phyloP scores from a whole-genome alignment of 2,797 vertebrate genomes.

The Hybognathus amarus region DNA sequence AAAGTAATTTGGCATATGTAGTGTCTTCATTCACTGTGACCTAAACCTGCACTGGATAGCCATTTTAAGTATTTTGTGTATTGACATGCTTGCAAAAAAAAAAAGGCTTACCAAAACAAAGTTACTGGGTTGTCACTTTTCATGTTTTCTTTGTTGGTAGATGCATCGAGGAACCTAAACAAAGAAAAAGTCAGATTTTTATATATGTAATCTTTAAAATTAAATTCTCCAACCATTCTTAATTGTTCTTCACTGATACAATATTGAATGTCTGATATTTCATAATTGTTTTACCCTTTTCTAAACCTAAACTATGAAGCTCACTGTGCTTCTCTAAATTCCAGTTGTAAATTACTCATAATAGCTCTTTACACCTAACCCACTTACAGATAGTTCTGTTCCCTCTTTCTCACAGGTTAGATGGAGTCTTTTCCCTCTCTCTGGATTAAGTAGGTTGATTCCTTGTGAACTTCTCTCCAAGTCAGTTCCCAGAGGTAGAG shows the following conservation, averaged over 20 bases:
- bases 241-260: neutral
- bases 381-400: constrained; percentile 10
- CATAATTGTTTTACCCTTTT: neutral
- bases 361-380: constrained; percentile 25
- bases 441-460: constrained; percentile 53
- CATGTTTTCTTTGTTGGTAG: too few relatives aligned
- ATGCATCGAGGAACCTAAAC: too few relatives aligned
- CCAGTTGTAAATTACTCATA: constrained; percentile 6
- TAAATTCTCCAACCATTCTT: neutral
- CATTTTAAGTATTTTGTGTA: too few relatives aligned
- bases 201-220: neutral
- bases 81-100: too few relatives aligned
- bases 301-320: neutral
- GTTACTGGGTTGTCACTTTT: too few relatives aligned
- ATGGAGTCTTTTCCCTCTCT: constrained; percentile 18
- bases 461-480: constrained; percentile 52
- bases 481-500: constrained; percentile 54
- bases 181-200: too few relatives aligned
- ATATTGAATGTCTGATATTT: neutral
- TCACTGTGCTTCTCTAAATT: neutral
- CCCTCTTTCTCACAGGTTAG: constrained; percentile 5
- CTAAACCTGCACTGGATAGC: too few relatives aligned
- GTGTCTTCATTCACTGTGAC: too few relatives aligned
- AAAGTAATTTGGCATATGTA: too few relatives aligned
- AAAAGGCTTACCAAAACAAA: too few relatives aligned